Evolutionary conservation across 2,888 invertebrate species (phyloP).

Genomic region (Muschampia plurimacula): DNA sequence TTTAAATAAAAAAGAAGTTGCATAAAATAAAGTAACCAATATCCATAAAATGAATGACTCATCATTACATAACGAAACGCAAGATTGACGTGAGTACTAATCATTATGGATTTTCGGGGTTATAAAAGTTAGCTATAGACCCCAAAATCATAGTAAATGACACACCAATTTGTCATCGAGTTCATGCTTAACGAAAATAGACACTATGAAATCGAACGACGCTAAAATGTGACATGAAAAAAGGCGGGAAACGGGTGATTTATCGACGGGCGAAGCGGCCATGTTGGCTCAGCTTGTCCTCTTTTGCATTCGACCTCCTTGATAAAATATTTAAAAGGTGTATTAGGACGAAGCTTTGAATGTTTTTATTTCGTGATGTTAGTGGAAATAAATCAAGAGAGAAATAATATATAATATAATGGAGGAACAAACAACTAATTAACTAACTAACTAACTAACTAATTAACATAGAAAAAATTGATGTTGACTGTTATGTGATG

Average conservation of each 20-base stretch:
- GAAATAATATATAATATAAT: background rate
- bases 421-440: background rate
- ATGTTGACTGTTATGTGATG: too few relatives aligned
- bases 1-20: background rate
- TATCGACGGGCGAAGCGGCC: conserved; percentile 56
- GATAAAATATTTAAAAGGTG: conserved; percentile 59
- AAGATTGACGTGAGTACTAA: background rate
- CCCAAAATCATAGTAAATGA: conserved; percentile 11
- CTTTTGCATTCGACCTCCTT: conserved; percentile 44
- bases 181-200: conserved; percentile 59
- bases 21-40: too few relatives aligned
- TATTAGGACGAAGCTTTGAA: conserved; percentile 14
- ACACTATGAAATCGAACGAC: conserved; percentile 60
- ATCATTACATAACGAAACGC: background rate
- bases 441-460: too few relatives aligned
- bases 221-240: conserved; percentile 58
- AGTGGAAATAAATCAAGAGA: conserved; percentile 6
- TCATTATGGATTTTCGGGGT: conserved; percentile 24
- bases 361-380: conserved; percentile 14
- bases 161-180: conserved; percentile 55
- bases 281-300: conserved; percentile 53
- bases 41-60: background rate
- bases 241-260: conserved; percentile 59
- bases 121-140: conserved; percentile 27
- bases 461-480: too few relatives aligned